Evolutionary conservation across 92 coral and sea anemone species (phyloP).

Genomic region (Montipora capitata): DNA sequence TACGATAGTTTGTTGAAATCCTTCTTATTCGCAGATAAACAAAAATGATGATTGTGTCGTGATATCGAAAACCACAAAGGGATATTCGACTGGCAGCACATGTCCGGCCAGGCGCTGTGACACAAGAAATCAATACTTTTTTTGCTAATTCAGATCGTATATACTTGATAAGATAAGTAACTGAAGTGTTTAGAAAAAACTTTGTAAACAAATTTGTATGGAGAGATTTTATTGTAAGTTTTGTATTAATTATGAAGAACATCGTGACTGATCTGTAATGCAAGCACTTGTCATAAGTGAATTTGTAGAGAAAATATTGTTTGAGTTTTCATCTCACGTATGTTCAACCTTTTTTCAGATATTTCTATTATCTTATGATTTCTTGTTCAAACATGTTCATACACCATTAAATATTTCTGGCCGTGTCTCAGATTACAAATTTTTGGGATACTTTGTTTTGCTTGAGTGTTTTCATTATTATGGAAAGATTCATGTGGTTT

Average conservation of each 20-base stretch:
- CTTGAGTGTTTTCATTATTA: too few species aligned
- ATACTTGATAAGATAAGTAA: neutral
- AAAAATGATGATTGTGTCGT: neutral
- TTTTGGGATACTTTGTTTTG: too few species aligned
- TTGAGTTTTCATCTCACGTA: too few species aligned
- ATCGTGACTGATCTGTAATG: neutral
- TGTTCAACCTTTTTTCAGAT: too few species aligned
- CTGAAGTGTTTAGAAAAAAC: neutral
- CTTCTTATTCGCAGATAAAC: constrained; percentile 25
- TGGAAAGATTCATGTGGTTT: too few species aligned
- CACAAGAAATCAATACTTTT: neutral
- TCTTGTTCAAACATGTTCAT: too few species aligned
- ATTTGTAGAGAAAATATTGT: neutral
- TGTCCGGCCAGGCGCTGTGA: neutral
- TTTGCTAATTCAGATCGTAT: neutral
- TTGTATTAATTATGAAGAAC: neutral
- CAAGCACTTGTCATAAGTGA: neutral
- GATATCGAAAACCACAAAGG: neutral
- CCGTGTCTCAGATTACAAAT: too few species aligned
- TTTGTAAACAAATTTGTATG: neutral
- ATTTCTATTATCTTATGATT: too few species aligned
- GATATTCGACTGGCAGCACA: neutral
- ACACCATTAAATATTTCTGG: too few species aligned
- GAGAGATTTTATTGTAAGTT: neutral
- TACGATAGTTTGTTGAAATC: neutral